Conservation (phyloP, 1,140 invertebrate species). For the Lepidurus packardi region DNA sequence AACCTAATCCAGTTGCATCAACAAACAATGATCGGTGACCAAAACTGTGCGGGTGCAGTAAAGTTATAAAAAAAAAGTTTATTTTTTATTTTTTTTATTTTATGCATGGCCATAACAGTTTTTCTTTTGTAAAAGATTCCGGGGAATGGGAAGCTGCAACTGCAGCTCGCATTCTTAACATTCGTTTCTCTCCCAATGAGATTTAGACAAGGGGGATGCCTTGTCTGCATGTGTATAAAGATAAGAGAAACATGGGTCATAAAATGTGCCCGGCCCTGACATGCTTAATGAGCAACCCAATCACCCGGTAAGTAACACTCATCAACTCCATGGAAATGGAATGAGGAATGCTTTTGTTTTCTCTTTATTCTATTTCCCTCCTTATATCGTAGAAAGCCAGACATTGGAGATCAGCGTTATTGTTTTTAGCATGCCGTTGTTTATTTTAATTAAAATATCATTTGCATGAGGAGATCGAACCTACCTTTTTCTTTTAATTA, state of each 20-base stretch:
- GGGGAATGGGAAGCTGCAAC: not conserved
- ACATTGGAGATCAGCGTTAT: too few relatives aligned
- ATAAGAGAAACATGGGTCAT: constrained; percentile 18
- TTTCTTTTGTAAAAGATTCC: not conserved
- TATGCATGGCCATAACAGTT: not conserved
- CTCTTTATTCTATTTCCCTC: not conserved
- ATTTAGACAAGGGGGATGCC: not conserved
- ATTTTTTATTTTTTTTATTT: not conserved
- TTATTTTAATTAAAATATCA: too few relatives aligned
- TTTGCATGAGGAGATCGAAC: too few relatives aligned
- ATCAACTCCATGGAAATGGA: not conserved
- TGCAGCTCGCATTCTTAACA: not conserved
- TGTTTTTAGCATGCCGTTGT: too few relatives aligned
- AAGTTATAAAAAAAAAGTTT: too few relatives aligned
- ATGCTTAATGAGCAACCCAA: constrained; percentile 21
- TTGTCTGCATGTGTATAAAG: constrained; percentile 17
- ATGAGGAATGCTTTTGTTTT: not conserved
- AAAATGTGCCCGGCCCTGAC: not conserved
- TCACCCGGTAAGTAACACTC: constrained; percentile 21
- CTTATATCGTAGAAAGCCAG: not conserved
- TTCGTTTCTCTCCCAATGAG: constrained; percentile 9
- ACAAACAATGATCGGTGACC: not conserved
- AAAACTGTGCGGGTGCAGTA: not conserved
- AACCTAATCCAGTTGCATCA: not conserved
- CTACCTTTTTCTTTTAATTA: too few relatives aligned